phyloP scores from a whole-genome alignment of 2,888 invertebrate species.

The Hirtodrosophila alboralis region DNA sequence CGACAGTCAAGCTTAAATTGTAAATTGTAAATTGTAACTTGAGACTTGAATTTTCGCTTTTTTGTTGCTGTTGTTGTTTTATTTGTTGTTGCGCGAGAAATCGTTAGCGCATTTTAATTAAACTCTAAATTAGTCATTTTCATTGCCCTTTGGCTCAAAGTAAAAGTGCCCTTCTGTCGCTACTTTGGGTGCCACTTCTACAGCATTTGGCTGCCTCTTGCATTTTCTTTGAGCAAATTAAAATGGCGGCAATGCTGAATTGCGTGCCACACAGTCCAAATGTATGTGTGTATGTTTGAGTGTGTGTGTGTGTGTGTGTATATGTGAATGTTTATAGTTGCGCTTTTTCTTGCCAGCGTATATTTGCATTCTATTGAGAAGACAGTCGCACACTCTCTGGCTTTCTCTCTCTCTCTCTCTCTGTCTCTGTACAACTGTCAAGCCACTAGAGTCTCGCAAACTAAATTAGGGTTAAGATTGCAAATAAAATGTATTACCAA shows the following conservation, averaged over 20 bases:
- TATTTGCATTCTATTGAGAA: conserved; percentile 74
- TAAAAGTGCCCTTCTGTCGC: conserved; percentile 42
- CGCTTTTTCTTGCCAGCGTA: conserved; percentile 63
- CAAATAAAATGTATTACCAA: conserved; percentile 76
- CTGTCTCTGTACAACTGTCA: conserved; percentile 48
- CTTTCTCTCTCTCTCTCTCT: conserved; percentile 25
- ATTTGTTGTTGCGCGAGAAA: conserved; percentile 43
- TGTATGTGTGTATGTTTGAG: conserved; percentile 25
- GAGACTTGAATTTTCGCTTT: conserved; percentile 21
- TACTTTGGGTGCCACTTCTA: conserved; percentile 3
- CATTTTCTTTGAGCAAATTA: conserved; percentile 49
- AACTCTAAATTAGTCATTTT: conserved; percentile 78
- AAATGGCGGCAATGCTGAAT: conserved; percentile 51
- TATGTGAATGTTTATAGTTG: conserved; percentile 64
- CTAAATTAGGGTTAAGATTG: conserved; percentile 79
- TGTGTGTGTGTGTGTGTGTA: conserved; percentile 26
- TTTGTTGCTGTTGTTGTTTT: conserved; percentile 11
- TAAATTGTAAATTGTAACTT: conserved; percentile 44
- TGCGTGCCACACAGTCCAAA: conserved; percentile 39
- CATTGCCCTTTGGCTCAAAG: conserved; percentile 72
- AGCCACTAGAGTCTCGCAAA: conserved; percentile 62
- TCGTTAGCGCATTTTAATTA: conserved; percentile 78
- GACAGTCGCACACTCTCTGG: conserved; percentile 58
- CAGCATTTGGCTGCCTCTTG: conserved; percentile 29
- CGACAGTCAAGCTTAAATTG: conserved; percentile 61